Evolutionary conservation across 2,888 invertebrate species (phyloP).

Genomic region (Drosophila siamana): DNA sequence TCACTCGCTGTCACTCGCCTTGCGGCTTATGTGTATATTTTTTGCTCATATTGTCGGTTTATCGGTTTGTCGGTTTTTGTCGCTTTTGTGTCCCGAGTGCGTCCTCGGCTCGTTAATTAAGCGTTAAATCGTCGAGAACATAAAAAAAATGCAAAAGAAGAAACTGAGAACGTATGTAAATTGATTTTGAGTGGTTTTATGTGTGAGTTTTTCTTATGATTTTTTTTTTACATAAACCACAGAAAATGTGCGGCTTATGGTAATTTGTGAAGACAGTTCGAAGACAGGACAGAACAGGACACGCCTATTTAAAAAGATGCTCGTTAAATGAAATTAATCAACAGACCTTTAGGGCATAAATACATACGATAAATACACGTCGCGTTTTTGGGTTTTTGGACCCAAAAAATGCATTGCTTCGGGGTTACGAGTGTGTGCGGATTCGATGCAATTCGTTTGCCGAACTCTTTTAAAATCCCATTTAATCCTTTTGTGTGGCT

Average conservation of each 20-base stretch:
- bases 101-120: conserved; percentile 66
- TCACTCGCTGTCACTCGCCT: conserved; percentile 18
- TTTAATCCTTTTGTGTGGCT: conserved; percentile 79
- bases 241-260: conserved; percentile 74
- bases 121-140: conserved; percentile 72
- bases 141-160: conserved; percentile 33
- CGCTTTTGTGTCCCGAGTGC: conserved; percentile 36
- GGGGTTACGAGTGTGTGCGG: conserved; percentile 2
- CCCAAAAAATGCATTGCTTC: conserved; percentile 4
- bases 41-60: conserved; percentile 21
- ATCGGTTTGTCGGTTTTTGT: conserved; percentile 6
- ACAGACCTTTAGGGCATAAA: conserved; percentile 44
- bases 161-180: conserved; percentile 61
- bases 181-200: conserved; percentile 71
- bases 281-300: conserved; percentile 20
- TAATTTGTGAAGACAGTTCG: conserved; percentile 51
- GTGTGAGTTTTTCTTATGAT: conserved; percentile 23
- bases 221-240: conserved; percentile 54
- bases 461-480: conserved; percentile 64
- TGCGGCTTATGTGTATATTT: conserved; percentile 2
- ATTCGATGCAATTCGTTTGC: conserved; percentile 49
- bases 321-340: conserved; percentile 76
- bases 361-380: background rate
- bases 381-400: background rate
- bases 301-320: conserved; percentile 63